phyloP scores from a whole-genome alignment of 2,888 invertebrate genomes.

The Strigamia transsilvanica region DNA sequence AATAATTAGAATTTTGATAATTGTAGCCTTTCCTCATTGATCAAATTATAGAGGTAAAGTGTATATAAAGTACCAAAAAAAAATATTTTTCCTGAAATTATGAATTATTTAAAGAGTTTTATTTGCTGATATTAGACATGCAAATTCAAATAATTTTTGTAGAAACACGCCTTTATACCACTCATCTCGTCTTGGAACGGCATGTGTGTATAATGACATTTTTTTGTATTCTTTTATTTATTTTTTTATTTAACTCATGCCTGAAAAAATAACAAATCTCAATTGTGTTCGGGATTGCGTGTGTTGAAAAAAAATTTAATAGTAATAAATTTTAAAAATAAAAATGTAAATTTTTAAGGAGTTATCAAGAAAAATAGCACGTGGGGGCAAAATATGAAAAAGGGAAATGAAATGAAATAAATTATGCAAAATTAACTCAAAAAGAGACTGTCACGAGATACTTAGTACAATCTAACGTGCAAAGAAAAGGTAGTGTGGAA shows the following conservation, averaged over 20 bases:
- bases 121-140: conserved; percentile 17
- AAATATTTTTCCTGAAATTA: neutral
- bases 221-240: neutral
- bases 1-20: conserved; percentile 40
- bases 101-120: conserved; percentile 30
- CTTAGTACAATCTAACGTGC: neutral
- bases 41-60: conserved; percentile 21
- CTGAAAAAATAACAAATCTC: neutral
- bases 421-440: neutral
- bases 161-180: conserved; percentile 7
- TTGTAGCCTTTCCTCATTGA: conserved; percentile 8
- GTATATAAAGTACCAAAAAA: neutral
- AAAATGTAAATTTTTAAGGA: neutral
- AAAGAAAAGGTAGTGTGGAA: neutral
- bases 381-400: neutral
- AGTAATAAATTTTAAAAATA: neutral
- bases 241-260: neutral
- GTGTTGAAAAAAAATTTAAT: neutral
- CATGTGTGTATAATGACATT: neutral
- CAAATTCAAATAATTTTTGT: conserved; percentile 30
- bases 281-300: neutral
- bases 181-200: neutral
- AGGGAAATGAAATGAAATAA: conserved; percentile 4
- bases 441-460: neutral
- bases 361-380: neutral